These are phyloP conservation scores for Scyliorhinus canicula DNA, from an alignment of 2,797 vertebrate genomes.

Conservation along the genomic window DNA sequence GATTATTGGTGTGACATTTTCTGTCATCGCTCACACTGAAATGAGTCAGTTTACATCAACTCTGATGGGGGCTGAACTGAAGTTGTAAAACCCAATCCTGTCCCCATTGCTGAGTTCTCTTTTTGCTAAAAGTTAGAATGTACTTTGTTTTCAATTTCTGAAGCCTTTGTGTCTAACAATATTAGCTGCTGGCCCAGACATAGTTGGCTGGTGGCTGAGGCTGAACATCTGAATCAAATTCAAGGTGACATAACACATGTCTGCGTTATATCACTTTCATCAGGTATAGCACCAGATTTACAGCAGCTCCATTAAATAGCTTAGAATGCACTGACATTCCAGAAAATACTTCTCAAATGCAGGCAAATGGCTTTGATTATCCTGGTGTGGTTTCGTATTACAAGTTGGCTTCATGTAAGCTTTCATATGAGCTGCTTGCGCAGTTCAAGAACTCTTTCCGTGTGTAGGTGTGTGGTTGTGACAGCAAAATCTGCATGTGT, in stretches of 20 bases:
- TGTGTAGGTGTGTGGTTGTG: not conserved
- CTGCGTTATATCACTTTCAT: constrained; percentile 32
- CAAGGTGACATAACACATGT: not conserved
- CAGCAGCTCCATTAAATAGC: not conserved
- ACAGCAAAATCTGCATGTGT: not conserved
- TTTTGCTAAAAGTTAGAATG: constrained; percentile 3
- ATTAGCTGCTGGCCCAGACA: not conserved
- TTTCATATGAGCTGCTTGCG: not conserved
- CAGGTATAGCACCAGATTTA: constrained; percentile 9
- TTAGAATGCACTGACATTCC: not conserved
- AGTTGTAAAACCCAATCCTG: not conserved
- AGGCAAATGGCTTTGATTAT: constrained; percentile 30
- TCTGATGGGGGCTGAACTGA: constrained; percentile 6
- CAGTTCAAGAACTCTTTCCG: constrained; percentile 2
- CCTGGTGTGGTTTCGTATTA: not conserved
- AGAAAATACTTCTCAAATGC: constrained; percentile 8
- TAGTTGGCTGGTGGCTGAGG: constrained; percentile 11
- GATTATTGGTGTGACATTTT: not conserved
- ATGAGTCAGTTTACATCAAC: not conserved
- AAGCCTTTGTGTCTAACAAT: not conserved
- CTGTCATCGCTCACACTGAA: not conserved
- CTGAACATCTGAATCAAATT: not conserved
- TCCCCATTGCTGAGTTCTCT: not conserved
- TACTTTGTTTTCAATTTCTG: not conserved
- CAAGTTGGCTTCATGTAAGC: not conserved